A percentile compares a stretch with the other conserved stretches of the same genome.
Conservation (phyloP, 2,797 vertebrate genomes). For the Oreochromis mossambicus region DNA sequence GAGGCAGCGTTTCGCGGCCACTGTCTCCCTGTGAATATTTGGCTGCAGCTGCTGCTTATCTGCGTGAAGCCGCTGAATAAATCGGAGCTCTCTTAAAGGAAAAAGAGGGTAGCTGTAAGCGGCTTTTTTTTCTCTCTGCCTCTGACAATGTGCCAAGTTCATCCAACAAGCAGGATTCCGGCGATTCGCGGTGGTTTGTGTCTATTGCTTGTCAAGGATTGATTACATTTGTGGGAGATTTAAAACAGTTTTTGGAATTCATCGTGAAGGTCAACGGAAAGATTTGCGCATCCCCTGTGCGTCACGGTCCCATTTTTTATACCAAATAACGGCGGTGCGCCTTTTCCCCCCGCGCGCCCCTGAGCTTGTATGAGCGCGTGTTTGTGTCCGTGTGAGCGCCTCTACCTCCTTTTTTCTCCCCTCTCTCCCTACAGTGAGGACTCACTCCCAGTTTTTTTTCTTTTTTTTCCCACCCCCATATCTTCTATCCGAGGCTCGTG, state of each 20-base stretch:
- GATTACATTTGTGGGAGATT: neutral
- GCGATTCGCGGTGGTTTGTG: conserved; percentile 20
- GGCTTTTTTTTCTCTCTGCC: conserved; percentile 15
- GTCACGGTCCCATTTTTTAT: conserved; percentile 45
- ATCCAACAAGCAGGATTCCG: conserved; percentile 34
- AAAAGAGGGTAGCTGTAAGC: conserved; percentile 42
- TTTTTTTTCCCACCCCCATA: neutral
- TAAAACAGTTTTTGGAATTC: conserved; percentile 30
- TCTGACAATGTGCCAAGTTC: conserved; percentile 59
- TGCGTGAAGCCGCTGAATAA: conserved; percentile 58
- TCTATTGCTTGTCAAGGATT: conserved; percentile 25
- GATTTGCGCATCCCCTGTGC: conserved; percentile 47
- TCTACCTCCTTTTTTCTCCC: neutral
- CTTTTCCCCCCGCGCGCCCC: neutral
- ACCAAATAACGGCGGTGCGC: conserved; percentile 16
- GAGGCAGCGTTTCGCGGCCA: conserved; percentile 31
- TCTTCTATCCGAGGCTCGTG: conserved; percentile 15
- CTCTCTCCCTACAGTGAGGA: neutral
- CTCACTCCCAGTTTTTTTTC: neutral
- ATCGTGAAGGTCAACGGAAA: conserved; percentile 66
- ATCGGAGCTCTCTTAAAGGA: conserved; percentile 13
- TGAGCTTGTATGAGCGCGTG: neutral
- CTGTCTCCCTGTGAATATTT: conserved; percentile 46
- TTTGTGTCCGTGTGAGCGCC: neutral
- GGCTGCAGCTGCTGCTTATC: conserved; percentile 50